Evolutionary conservation across 2,888 invertebrate genomes (phyloP).

Genomic region (Nomada ruficornis): DNA sequence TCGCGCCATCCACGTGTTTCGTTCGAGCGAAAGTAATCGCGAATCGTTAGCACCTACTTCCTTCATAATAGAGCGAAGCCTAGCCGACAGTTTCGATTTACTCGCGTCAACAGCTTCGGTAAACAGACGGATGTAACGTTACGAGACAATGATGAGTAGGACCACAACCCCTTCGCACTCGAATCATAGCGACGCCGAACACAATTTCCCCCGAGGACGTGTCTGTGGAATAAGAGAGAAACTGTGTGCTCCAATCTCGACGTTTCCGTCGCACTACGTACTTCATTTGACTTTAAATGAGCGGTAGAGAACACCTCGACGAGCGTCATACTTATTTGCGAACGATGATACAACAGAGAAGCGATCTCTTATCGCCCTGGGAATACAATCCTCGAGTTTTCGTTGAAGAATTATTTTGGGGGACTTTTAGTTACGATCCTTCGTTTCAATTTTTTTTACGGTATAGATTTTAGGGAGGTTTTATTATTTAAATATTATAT

Average conservation of each 20-base stretch:
- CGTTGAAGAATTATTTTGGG: too few species aligned
- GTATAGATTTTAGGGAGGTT: too few species aligned
- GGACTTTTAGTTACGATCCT: too few species aligned
- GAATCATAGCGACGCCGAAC: slow-evolving; percentile 53
- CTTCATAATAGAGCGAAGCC: slow-evolving; percentile 16
- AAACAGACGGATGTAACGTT: slow-evolving; percentile 44
- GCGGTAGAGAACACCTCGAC: slow-evolving; percentile 10
- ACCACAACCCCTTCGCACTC: slow-evolving; percentile 28
- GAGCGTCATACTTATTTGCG: background rate
- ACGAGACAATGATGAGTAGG: slow-evolving; percentile 46
- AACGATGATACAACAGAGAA: background rate
- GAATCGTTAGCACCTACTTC: slow-evolving; percentile 42
- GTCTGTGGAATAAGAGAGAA: slow-evolving; percentile 30
- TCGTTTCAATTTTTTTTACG: too few species aligned
- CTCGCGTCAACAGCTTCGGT: slow-evolving; percentile 34
- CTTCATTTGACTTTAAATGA: slow-evolving; percentile 22
- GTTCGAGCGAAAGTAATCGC: slow-evolving; percentile 46
- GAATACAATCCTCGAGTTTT: background rate
- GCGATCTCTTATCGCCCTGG: too few species aligned
- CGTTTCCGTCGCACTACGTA: background rate
- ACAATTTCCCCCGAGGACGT: slow-evolving; percentile 55
- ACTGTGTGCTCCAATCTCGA: background rate
- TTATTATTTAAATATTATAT: too few species aligned
- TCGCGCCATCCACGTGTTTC: slow-evolving; percentile 11
- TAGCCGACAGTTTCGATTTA: slow-evolving; percentile 39